Base-by-base conservation (phyloP, 1,140 invertebrate species). In the Cydia strobilella region DNA sequence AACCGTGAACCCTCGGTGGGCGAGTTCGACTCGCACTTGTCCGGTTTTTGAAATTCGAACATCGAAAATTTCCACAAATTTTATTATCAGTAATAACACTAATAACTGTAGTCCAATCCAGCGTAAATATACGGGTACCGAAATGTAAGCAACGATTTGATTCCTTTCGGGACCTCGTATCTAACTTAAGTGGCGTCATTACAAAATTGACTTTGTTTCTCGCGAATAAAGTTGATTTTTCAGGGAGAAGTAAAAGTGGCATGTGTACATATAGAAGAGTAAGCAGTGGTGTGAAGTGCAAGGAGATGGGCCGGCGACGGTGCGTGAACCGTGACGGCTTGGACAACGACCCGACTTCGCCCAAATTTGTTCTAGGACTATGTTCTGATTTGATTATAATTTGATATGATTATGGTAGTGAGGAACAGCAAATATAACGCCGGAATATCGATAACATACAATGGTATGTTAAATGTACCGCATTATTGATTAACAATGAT, bases 301-400 rank as follows among this genome's bases (percentile, higher is more conserved):
- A 76, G 75, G 74, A 76, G 74, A 45, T 66, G 74, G 48, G 45
- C 65, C 65, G 35, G 76, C 63, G 54, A 45, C 74, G 76, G 75
- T 79, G 79, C 82, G 77, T 82, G 79, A 81, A 84, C 81, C 82
- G 82, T 85, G 77, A 82, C 79, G 75, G 42, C n/a, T 72, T 79
- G 80, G 80, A 81, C 82, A 80, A 77, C 80, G 83, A 85, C 79
- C 79, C 71, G 42, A 35, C 45, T 35, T 0, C 76, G 62, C 77
- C 74, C 62, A 75, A 80, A 74, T 77, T 78, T 35, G 65, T n/a
- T 23, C 54, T 59, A 59, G 18, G 54, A 59, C 51, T 18, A 54
- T 48, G 45, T 54, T 54, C n/a, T 9, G 4, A 54, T 54, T 54
- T 54, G 51, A 54, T 54, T 54, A 54, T 54, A 54, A 54, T 59